A percentile compares a stretch with the other conserved stretches of the same genome.
Conservation (phyloP, 2,113 vertebrate species). For the Cyphomyrus plagiostoma region DNA sequence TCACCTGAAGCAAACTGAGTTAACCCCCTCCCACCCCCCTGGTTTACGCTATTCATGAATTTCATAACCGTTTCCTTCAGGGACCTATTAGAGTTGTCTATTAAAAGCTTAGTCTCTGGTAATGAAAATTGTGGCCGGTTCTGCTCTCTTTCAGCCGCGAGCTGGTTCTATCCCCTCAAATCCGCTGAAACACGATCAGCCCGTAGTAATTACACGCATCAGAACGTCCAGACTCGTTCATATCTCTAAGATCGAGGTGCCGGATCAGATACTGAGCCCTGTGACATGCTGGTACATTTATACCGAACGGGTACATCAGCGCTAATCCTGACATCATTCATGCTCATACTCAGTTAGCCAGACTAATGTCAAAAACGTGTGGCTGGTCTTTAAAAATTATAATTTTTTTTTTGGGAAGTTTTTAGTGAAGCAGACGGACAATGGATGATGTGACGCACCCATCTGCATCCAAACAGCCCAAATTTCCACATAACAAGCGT, state of each 20-base stretch:
- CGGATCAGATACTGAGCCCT: background rate
- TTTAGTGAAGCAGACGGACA: background rate
- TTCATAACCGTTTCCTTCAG: conserved; percentile 37
- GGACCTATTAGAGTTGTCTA: conserved; percentile 47
- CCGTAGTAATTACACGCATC: conserved; percentile 40
- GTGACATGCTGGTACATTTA: background rate
- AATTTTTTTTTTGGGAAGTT: background rate
- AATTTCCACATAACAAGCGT: background rate
- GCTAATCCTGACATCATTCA: background rate
- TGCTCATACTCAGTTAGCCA: background rate
- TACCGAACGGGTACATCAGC: background rate
- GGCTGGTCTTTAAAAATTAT: background rate
- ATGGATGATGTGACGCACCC: background rate
- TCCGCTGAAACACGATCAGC: conserved; percentile 35
- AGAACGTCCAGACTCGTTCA: background rate
- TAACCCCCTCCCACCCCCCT: conserved; percentile 59
- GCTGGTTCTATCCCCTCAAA: conserved; percentile 18
- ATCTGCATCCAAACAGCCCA: background rate
- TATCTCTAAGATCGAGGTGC: conserved; percentile 27
- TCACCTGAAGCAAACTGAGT: conserved; percentile 82
- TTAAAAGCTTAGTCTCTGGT: conserved; percentile 35
- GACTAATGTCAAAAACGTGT: background rate
- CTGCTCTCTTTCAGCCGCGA: background rate
- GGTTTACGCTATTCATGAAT: conserved; percentile 25
- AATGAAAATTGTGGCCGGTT: conserved; percentile 28